phyloP scores from a whole-genome alignment of 2,113 vertebrate genomes.

The Coryphaenoides rupestris region DNA sequence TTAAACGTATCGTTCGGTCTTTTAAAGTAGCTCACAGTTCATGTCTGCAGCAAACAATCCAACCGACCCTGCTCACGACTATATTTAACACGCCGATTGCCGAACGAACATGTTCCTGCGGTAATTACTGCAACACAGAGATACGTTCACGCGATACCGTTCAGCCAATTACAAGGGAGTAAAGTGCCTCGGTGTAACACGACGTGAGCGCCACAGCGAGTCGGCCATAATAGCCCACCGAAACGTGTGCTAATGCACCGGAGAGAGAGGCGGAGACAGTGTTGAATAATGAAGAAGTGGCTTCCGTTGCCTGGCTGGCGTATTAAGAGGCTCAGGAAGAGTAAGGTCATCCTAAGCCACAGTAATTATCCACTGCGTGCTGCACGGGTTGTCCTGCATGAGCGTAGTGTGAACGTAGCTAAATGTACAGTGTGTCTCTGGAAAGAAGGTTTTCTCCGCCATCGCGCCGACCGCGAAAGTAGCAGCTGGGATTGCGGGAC shows the following conservation, averaged over 20 bases:
- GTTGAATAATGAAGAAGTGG: conserved; percentile 62
- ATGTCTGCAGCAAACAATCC: too few species aligned
- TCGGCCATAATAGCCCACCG: conserved; percentile 66
- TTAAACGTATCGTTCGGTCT: too few species aligned
- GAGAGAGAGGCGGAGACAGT: too few species aligned
- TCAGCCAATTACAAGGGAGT: conserved; percentile 49
- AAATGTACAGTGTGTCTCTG: conserved; percentile 7
- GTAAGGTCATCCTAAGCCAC: conserved; percentile 55
- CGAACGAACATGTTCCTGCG: conserved; percentile 5
- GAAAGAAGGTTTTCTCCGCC: not conserved
- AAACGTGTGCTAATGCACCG: conserved; percentile 40
- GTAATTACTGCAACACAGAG: conserved; percentile 8
- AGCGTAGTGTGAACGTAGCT: conserved; percentile 48
- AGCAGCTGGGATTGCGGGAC: too few species aligned
- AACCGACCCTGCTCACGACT: too few species aligned
- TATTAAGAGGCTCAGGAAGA: conserved; percentile 46
- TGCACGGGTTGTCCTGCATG: conserved; percentile 32
- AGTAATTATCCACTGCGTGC: conserved; percentile 59
- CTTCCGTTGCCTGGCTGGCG: conserved; percentile 54
- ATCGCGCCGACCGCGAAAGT: too few species aligned
- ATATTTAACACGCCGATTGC: too few species aligned
- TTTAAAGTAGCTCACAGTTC: too few species aligned
- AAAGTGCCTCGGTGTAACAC: conserved; percentile 57
- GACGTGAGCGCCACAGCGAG: conserved; percentile 48
- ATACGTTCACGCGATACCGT: conserved; percentile 23